Evolutionary conservation across 2,888 invertebrate genomes (phyloP), one percentile per base, ranked within the genome.

Genomic region (Bembecia ichneumoniformis): DNA sequence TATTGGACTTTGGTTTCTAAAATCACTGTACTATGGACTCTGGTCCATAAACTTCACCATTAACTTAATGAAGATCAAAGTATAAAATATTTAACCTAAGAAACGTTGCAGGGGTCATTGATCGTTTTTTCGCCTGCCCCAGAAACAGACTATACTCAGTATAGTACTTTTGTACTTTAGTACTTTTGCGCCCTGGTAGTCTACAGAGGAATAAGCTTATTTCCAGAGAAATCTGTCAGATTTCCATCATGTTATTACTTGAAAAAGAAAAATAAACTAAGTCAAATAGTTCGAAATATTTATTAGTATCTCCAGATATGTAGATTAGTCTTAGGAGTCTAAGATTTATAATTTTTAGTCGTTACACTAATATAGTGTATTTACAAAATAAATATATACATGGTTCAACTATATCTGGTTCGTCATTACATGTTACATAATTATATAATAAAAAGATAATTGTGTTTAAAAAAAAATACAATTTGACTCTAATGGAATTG

Each of bases 361-460:
- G 63, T 81, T 78, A 84, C 86, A 87, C 86, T 87, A 86, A 87
- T 84, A 83, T 86, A 86, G 86, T 86, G 86, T 83, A 84, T 66
- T 70, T 75, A 70, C 50, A 61, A 64, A 68, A 74, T 78, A 80
- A 77, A 77, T 71, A 74, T 35, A n/a, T 46, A 11, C 46, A 14
- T n/a, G 17, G 17, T 9, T 40, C n/a, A 44, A 15, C 11, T 44
- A 17, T 44, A 44, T 44, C 11, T 40, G 40, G 40, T 40, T 40
- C 40, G 40, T 40, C 40, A 40, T 13, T 7, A 40, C n/a, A 11
- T 5, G n/a, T n/a, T n/a, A 11, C 3, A 40, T 14, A 28, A 9
- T n/a, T 40, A 40, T 40, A 16, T 16, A 15, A 15, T 44, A 44
- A 11, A 15, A 14, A 17, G 15, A 44, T 44, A 16, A 15, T 44